Percentiles rank a stretch among this genome's conserved stretches.
Evolutionary conservation across 2,113 vertebrate genomes (phyloP).

Genomic region (Colius striatus): DNA sequence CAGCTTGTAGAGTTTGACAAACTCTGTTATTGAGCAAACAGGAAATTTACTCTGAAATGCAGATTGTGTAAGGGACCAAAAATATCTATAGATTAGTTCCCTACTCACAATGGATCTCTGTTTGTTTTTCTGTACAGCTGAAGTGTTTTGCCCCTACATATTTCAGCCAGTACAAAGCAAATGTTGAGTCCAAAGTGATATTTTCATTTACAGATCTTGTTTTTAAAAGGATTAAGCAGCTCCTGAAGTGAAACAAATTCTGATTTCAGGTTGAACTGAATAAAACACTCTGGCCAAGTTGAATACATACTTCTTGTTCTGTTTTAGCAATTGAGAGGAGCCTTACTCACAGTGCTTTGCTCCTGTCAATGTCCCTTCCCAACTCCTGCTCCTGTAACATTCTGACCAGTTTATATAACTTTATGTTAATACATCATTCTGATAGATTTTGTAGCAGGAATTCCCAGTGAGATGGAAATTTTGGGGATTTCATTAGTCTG

Average conservation of each 20-base stretch:
- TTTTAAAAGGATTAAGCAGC: background rate
- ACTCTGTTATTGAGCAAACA: background rate
- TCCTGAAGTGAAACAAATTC: background rate
- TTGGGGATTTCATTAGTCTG: background rate
- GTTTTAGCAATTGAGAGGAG: background rate
- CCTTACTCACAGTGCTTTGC: background rate
- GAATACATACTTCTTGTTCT: background rate
- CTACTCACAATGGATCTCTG: background rate
- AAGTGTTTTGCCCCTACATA: background rate
- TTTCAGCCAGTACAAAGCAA: background rate
- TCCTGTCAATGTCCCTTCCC: background rate
- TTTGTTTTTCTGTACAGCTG: background rate
- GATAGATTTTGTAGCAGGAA: background rate
- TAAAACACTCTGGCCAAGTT: background rate
- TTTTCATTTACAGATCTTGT: slow-evolving; percentile 3
- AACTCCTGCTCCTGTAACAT: background rate
- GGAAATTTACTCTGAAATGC: background rate
- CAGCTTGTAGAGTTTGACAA: background rate
- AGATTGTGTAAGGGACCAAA: background rate
- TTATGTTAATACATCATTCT: background rate
- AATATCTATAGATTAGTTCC: background rate
- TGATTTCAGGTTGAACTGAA: background rate
- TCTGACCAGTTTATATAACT: background rate
- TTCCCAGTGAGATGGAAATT: background rate
- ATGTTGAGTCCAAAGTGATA: background rate